These are phyloP conservation scores for Pegoplata infirma DNA, from an alignment of 2,888 invertebrate genomes.

Conservation along the genomic window DNA sequence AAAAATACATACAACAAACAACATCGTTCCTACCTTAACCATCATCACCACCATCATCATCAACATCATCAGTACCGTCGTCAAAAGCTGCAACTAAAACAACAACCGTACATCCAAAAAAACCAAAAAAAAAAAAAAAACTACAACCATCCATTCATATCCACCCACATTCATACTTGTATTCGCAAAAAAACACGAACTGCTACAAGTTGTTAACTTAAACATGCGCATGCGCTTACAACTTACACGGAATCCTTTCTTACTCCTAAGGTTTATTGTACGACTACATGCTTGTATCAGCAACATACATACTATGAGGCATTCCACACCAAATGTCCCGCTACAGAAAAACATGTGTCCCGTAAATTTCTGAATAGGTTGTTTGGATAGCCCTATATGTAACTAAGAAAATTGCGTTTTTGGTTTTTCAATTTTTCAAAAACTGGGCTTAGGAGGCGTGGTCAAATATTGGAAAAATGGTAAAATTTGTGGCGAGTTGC, in stretches of 20 bases:
- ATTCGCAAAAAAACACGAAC: slow-evolving; percentile 62
- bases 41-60: slow-evolving; percentile 66
- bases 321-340: no score
- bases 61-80: slow-evolving; percentile 29
- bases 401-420: no score
- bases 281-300: slow-evolving; percentile 35
- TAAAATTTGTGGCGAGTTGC: no score
- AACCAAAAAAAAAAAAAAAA: not conserved
- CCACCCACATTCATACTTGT: slow-evolving; percentile 70
- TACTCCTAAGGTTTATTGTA: slow-evolving; percentile 54
- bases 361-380: no score
- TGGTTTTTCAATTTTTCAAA: no score
- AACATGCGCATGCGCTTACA: slow-evolving; percentile 72
- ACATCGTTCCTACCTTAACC: slow-evolving; percentile 33
- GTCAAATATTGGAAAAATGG: no score
- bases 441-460: no score
- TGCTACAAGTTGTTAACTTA: slow-evolving; percentile 74
- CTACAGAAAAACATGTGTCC: no score
- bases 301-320: not conserved
- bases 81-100: slow-evolving; percentile 36
- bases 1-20: slow-evolving; percentile 9
- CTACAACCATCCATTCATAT: slow-evolving; percentile 57
- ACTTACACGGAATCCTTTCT: slow-evolving; percentile 64
- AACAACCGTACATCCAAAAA: slow-evolving; percentile 54
- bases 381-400: no score